Conservation (phyloP, 2,888 invertebrate species). For the Panopea generosa region DNA sequence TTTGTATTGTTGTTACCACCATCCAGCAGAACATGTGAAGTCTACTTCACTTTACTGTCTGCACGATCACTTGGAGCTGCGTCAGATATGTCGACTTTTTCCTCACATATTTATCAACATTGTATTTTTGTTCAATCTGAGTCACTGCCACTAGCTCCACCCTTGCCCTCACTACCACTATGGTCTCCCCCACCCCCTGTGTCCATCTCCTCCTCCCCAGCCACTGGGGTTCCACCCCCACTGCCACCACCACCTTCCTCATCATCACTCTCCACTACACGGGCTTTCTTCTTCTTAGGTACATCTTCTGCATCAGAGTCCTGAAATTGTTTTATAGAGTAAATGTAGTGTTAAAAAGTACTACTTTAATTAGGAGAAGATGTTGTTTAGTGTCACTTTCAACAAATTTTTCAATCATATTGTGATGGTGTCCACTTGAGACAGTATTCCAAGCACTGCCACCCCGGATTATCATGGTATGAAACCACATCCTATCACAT, state of each 20-base stretch:
- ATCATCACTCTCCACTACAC: constrained; percentile 75
- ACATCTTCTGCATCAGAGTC: constrained; percentile 75
- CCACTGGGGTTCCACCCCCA: constrained; percentile 7
- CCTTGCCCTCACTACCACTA: constrained; percentile 37
- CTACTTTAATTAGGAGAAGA: not conserved
- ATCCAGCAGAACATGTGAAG: no score
- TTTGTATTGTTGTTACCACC: no score
- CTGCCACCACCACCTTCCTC: constrained; percentile 68
- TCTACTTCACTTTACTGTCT: no score
- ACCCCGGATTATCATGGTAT: no score
- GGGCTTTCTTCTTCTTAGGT: constrained; percentile 77
- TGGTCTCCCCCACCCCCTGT: constrained; percentile 52
- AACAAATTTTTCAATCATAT: no score
- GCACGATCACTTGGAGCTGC: no score
- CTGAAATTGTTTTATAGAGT: constrained; percentile 55
- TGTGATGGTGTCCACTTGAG: no score
- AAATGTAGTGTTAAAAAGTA: not conserved
- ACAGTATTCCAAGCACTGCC: no score
- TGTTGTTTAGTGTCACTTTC: no score
- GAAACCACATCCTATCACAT: no score
- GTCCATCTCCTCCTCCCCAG: constrained; percentile 39
- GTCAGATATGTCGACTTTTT: no score
- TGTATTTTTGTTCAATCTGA: constrained; percentile 38
- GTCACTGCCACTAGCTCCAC: constrained; percentile 45
- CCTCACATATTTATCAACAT: no score